Percentiles rank a stretch among this genome's conserved stretches.
These are phyloP conservation scores for Ranitomeya variabilis DNA, from an alignment of 2,113 vertebrate species.

Conservation along the genomic window DNA sequence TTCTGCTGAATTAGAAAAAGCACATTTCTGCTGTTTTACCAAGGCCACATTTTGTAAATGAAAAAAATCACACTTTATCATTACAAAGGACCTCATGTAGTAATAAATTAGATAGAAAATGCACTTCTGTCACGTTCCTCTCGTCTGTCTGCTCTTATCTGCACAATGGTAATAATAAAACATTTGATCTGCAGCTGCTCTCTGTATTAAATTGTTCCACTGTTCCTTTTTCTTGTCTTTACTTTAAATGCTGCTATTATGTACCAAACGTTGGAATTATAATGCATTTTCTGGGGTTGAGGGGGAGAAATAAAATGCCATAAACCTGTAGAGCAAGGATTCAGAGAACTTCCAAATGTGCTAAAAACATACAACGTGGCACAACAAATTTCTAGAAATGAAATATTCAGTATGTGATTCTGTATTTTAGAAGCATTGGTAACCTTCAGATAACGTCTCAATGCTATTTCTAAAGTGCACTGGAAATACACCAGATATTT, in stretches of 20 bases:
- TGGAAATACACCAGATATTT: constrained; percentile 32
- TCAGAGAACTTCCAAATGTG: constrained; percentile 1
- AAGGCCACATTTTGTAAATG: constrained; percentile 61
- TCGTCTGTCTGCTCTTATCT: constrained; percentile 31
- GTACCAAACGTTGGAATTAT: not conserved
- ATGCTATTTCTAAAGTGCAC: not conserved
- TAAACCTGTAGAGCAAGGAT: not conserved
- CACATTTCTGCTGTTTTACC: constrained; percentile 57
- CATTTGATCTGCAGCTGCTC: constrained; percentile 52
- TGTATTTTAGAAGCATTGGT: constrained; percentile 15
- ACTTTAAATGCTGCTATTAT: not conserved
- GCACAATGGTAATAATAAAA: not conserved
- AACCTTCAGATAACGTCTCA: constrained; percentile 12
- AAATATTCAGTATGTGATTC: not conserved
- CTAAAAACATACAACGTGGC: not conserved
- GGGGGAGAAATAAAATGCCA: not conserved
- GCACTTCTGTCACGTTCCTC: not conserved
- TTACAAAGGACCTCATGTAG: constrained; percentile 51
- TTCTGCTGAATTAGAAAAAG: constrained; percentile 60
- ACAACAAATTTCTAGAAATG: constrained; percentile 12
- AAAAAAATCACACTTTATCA: constrained; percentile 32
- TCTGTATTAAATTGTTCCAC: constrained; percentile 48
- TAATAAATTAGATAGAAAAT: constrained; percentile 39
- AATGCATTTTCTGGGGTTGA: not conserved
- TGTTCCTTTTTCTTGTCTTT: not conserved